Percentiles rank a stretch among this genome's conserved stretches.
Conservation (phyloP, 1,140 invertebrate genomes). For the Philaenus spumarius region DNA sequence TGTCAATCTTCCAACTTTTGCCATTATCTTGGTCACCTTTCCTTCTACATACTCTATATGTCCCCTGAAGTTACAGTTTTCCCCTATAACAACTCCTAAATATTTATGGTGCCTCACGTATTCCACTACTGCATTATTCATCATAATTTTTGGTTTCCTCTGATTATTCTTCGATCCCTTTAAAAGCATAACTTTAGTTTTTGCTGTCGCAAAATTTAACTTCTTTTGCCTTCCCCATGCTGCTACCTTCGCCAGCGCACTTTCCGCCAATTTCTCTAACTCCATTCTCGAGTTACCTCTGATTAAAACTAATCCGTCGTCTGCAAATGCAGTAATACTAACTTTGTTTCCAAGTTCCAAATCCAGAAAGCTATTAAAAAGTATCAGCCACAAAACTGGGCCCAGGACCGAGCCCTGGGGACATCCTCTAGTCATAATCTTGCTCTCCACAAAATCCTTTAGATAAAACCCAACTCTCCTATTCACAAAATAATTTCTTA, state of each 20-base stretch:
- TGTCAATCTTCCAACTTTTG: neutral
- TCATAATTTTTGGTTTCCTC: neutral
- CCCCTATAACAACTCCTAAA: neutral
- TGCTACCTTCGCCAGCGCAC: neutral
- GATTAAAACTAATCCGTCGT: constrained; percentile 3
- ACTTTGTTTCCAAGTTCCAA: neutral
- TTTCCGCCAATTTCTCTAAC: neutral
- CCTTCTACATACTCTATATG: neutral
- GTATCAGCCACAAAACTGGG: neutral
- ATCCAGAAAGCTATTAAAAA: neutral
- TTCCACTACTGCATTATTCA: neutral
- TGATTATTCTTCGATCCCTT: neutral
- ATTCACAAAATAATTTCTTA: neutral
- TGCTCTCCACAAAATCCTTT: neutral
- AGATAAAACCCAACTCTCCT: neutral
- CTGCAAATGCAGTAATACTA: neutral
- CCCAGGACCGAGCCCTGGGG: constrained; percentile 1
- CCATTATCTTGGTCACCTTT: neutral
- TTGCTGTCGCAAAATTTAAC: neutral
- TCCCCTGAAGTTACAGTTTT: neutral
- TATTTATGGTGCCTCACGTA: neutral
- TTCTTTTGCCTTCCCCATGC: neutral
- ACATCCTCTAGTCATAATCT: neutral
- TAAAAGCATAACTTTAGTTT: neutral
- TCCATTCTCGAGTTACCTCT: neutral